Evolutionary conservation across 2,888 invertebrate species (phyloP), one percentile per base, ranked within the genome.

Genomic region (Pilophorus perplexus): DNA sequence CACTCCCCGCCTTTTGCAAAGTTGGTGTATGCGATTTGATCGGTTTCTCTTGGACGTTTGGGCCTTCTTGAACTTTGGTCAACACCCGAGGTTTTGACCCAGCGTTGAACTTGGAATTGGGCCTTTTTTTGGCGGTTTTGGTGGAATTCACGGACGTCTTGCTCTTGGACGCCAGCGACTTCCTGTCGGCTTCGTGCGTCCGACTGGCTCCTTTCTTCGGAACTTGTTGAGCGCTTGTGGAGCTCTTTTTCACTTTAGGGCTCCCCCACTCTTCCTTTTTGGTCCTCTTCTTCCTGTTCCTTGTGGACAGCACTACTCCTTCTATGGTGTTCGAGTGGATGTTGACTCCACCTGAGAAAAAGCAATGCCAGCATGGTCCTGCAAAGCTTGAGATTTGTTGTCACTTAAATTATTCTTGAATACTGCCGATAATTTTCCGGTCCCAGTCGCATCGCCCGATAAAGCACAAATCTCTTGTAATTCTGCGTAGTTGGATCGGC

Each of bases 271-370:
- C 33, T n/a, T 52, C 52, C 27, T 52, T 28, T 14, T 52, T 28
- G 3, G 20, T 52, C n/a, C 18, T 20, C 52, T 52, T 52, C 28
- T 52, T 52, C 2, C 22, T 48, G 16, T 28, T 23, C 25, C 46
- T 22, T 5, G 23, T 27, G 14, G 28, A 25, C 14, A 28, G 28
- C 10, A 12, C 10, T 5, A 52, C 27, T 14, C 33, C 33, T 52
- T 52, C 52, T 3, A 28, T 52, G 12, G 28, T 28, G 16, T 28
- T 28, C 18, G 52, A 28, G 10, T 52, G 52, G 22, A 52, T 52
- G 16, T 52, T 52, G 33, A 52, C 27, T 18, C 5, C 14, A 1
- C 33, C 52, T 52, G 52, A 12, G 18, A 52, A 23, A 1, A 1
- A n/a, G n/a, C n/a, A n/a, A n/a, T n/a, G n/a, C n/a, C n/a, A n/a